phyloP scores from a whole-genome alignment of 2,797 vertebrate species.

The Choloepus didactylus region DNA sequence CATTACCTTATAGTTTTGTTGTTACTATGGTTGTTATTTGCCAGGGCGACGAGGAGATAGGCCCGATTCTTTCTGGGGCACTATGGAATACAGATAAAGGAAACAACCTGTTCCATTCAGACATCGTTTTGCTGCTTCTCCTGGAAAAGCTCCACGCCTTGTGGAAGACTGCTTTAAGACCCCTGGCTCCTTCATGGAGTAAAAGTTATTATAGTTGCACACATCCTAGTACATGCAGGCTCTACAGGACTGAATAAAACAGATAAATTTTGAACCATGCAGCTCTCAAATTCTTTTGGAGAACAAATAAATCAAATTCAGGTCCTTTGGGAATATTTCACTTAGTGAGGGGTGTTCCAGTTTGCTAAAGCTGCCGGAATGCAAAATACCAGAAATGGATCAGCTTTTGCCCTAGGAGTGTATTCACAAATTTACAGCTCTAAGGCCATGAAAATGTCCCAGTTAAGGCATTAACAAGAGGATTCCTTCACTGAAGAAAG shows the following conservation, averaged over 20 bases:
- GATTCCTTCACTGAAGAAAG: too few relatives aligned
- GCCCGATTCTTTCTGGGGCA: background rate
- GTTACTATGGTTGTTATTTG: background rate
- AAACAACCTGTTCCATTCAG: accelerated
- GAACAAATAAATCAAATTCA: background rate
- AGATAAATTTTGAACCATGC: background rate
- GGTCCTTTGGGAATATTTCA: background rate
- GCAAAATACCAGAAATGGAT: too few relatives aligned
- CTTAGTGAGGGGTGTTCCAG: too few relatives aligned
- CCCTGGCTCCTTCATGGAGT: background rate
- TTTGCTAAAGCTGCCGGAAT: too few relatives aligned
- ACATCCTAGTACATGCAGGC: background rate
- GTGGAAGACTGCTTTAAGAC: background rate
- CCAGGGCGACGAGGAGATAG: background rate
- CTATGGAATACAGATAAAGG: accelerated
- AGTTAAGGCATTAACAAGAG: too few relatives aligned
- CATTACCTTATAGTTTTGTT: too few relatives aligned
- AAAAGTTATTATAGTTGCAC: background rate
- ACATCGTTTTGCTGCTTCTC: too few relatives aligned
- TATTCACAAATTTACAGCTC: too few relatives aligned
- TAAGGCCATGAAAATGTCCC: too few relatives aligned
- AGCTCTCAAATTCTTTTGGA: background rate
- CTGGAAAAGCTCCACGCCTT: background rate
- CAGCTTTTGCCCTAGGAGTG: too few relatives aligned
- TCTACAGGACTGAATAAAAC: background rate